Conservation (phyloP, 2,113 vertebrate genomes). For the Mustelus asterias region DNA sequence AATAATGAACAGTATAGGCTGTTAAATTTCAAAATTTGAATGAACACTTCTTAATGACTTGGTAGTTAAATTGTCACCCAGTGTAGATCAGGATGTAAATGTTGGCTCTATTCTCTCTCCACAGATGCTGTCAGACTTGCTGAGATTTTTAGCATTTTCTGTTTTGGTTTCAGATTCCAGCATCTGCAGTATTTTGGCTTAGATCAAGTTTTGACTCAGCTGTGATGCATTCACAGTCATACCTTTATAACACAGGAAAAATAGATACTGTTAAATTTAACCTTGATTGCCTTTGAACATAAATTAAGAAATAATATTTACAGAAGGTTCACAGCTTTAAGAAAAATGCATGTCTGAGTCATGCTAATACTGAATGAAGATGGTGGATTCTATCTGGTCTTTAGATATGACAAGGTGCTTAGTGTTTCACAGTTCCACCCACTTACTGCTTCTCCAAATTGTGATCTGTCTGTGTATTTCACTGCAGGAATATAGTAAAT, state of each 20-base stretch:
- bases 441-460: neutral
- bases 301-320: neutral
- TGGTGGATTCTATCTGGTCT: neutral
- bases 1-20: neutral
- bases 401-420: neutral
- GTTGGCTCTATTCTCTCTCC: too few relatives aligned
- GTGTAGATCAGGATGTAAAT: neutral
- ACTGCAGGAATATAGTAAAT: neutral
- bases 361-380: neutral
- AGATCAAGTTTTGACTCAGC: too few relatives aligned
- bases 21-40: neutral
- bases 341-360: neutral
- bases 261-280: neutral
- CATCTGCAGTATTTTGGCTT: neutral
- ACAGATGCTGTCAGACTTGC: too few relatives aligned
- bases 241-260: neutral
- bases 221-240: too few relatives aligned
- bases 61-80: neutral
- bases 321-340: neutral
- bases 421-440: neutral
- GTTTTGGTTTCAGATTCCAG: too few relatives aligned
- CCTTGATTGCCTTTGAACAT: neutral
- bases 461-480: neutral
- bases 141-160: too few relatives aligned
- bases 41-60: neutral